Percentiles rank a stretch among this genome's conserved stretches.
phyloP scores from a whole-genome alignment of 2,888 invertebrate species.

The Caenorhabditis zanzibari region DNA sequence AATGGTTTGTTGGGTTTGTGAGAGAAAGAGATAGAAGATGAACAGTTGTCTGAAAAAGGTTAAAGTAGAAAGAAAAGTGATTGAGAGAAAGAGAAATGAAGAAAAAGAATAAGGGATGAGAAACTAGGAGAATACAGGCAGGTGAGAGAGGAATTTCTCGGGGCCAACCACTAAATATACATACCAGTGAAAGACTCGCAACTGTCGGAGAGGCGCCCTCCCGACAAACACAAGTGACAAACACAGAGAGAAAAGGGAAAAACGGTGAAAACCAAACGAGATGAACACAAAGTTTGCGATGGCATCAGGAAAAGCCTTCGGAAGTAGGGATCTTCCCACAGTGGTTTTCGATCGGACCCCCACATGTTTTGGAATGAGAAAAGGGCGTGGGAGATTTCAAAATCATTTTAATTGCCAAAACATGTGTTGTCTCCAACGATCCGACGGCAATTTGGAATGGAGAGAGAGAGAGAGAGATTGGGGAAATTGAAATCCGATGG shows the following conservation, averaged over 20 bases:
- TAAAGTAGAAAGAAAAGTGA: conserved; percentile 7
- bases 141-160: conserved; percentile 38
- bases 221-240: conserved; percentile 46
- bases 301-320: background rate
- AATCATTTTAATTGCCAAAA: conserved; percentile 58
- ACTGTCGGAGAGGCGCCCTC: conserved; percentile 33
- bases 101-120: conserved; percentile 20
- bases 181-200: conserved; percentile 38
- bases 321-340: background rate
- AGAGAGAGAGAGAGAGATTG: background rate
- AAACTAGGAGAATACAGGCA: conserved; percentile 26
- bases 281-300: conserved; percentile 40
- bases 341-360: conserved; percentile 25
- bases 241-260: conserved; percentile 24
- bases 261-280: conserved; percentile 25
- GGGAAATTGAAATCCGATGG: conserved; percentile 33
- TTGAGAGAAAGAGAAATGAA: background rate
- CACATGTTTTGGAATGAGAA: conserved; percentile 42
- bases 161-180: conserved; percentile 61
- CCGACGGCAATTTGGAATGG: conserved; percentile 13
- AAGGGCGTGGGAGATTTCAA: conserved; percentile 23
- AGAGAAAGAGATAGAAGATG: background rate
- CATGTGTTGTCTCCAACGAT: conserved; percentile 31
- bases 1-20: conserved; percentile 51
- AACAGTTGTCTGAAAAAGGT: conserved; percentile 53